Evolutionary conservation across 2,888 invertebrate species (phyloP).

Genomic region (Tachina fera): DNA sequence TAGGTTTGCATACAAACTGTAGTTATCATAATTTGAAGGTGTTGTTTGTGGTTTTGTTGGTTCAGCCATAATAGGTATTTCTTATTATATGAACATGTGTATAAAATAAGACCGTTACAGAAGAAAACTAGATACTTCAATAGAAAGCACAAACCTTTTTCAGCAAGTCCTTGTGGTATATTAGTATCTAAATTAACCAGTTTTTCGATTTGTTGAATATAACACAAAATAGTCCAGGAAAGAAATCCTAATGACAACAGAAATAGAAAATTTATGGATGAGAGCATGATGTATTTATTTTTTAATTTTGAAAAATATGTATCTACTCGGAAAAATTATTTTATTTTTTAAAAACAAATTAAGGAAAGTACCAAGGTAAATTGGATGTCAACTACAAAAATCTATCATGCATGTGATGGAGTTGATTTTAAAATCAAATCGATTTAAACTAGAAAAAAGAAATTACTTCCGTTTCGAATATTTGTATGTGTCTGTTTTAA

Average conservation of each 20-base stretch:
- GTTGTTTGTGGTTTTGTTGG: neutral
- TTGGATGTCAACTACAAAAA: neutral
- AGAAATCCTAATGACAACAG: slow-evolving; percentile 71
- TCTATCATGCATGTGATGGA: too few relatives aligned
- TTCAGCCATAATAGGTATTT: neutral
- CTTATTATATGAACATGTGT: neutral
- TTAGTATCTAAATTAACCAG: neutral
- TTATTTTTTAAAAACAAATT: neutral
- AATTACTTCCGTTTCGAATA: too few relatives aligned
- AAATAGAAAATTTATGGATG: slow-evolving; percentile 73
- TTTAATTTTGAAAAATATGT: slow-evolving; percentile 60
- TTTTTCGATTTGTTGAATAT: slow-evolving; percentile 71
- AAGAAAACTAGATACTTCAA: neutral
- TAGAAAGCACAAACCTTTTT: slow-evolving; percentile 14
- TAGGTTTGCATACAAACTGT: slow-evolving; percentile 75
- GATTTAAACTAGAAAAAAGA: too few relatives aligned
- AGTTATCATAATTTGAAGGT: neutral
- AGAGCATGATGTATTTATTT: slow-evolving; percentile 67
- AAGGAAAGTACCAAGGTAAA: slow-evolving; percentile 4
- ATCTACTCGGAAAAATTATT: neutral
- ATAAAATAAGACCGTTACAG: neutral
- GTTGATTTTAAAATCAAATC: too few relatives aligned
- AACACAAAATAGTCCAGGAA: slow-evolving; percentile 72
- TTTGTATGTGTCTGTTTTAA: too few relatives aligned
- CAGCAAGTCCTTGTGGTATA: neutral